phyloP scores from a whole-genome alignment of 2,888 invertebrate species.

The Meteorus colon region DNA sequence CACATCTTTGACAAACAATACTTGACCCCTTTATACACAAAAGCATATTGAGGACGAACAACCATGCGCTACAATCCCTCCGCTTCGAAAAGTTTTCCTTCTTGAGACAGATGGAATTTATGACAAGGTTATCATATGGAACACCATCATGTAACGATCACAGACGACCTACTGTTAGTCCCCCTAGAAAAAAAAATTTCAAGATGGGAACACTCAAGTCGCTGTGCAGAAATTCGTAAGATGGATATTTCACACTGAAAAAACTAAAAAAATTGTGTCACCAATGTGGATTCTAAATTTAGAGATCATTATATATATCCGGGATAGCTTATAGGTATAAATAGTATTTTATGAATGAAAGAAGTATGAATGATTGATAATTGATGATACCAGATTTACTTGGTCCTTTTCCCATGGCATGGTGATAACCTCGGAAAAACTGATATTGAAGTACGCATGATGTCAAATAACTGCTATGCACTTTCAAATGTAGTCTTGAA shows the following conservation, averaged over 20 bases:
- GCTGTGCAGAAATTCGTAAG: background rate
- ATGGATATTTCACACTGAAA: no score
- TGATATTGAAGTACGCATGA: background rate
- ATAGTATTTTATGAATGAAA: no score
- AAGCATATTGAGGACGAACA: background rate
- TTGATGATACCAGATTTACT: background rate
- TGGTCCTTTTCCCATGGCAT: slow-evolving; percentile 41
- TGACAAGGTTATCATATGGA: slow-evolving; percentile 15
- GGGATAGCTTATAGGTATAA: no score
- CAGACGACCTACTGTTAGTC: background rate
- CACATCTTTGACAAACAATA: slow-evolving; percentile 17
- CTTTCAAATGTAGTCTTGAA: no score
- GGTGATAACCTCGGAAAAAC: background rate
- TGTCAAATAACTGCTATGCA: no score
- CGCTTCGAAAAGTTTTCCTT: slow-evolving; percentile 25
- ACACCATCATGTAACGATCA: background rate
- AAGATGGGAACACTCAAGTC: background rate
- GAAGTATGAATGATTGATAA: background rate
- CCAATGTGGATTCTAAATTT: background rate
- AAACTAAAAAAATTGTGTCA: no score
- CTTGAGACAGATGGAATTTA: slow-evolving; percentile 50
- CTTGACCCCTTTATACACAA: slow-evolving; percentile 44
- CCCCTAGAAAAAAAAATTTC: background rate
- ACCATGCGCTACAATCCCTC: background rate
- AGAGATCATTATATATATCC: background rate